Evolutionary conservation across 2,888 invertebrate species (phyloP).

Genomic region (Lithodes maja): DNA sequence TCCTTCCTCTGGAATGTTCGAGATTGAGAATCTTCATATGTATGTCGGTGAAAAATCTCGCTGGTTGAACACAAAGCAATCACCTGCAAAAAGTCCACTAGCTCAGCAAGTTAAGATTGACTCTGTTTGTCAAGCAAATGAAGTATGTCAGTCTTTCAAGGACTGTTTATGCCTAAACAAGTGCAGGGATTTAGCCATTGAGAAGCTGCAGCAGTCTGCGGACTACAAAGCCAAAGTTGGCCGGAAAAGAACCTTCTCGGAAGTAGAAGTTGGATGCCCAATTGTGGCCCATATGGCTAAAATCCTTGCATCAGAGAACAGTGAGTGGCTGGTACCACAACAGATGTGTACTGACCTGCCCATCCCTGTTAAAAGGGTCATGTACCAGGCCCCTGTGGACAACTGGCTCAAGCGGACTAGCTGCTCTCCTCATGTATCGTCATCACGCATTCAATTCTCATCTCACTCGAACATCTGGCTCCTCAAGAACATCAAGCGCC

Average conservation of each 20-base stretch:
- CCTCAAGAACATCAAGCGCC: constrained; percentile 41
- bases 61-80: constrained; percentile 39
- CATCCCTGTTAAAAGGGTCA: constrained; percentile 37
- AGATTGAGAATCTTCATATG: constrained; percentile 47
- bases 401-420: constrained; percentile 30
- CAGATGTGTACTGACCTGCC: neutral
- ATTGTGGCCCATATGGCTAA: constrained; percentile 54
- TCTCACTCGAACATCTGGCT: constrained; percentile 61
- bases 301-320: constrained; percentile 55
- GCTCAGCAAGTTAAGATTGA: constrained; percentile 34
- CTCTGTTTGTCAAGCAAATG: constrained; percentile 60
- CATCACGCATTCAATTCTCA: constrained; percentile 23
- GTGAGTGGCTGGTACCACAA: constrained; percentile 42
- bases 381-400: constrained; percentile 44
- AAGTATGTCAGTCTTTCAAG: constrained; percentile 48
- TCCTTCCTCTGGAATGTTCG: constrained; percentile 35
- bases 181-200: constrained; percentile 55
- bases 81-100: neutral
- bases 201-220: constrained; percentile 55
- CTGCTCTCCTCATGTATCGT: neutral
- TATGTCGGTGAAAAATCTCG: constrained; percentile 47
- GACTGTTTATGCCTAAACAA: constrained; percentile 54
- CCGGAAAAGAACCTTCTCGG: constrained; percentile 50
- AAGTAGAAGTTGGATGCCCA: constrained; percentile 25
- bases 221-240: constrained; percentile 21